Evolutionary conservation across 2,797 vertebrate genomes (phyloP), one percentile per base, ranked within the genome.

Genomic region (Tokudaia tokunoshimensis): DNA sequence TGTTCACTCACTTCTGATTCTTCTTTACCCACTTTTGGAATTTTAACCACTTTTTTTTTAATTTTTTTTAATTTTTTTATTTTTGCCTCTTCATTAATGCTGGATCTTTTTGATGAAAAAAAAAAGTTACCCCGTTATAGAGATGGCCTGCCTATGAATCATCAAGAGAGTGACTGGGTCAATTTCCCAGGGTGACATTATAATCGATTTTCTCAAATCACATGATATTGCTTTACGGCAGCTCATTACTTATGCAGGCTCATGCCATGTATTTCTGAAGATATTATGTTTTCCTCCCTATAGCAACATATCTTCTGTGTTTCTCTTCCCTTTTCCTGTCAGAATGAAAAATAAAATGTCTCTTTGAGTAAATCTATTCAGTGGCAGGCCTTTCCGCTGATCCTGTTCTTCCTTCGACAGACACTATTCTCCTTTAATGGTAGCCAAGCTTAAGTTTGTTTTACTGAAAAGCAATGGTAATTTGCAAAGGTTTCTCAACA

Each of bases 381-480:
- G 59, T 78, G 55, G 2, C 3, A 83, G 41, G 6, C 65, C 76
- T 95, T 93, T 80, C 44, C 67, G n/a, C 55, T 29, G 19, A 4
- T 10, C 17, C 74, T 70, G 20, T 8, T 67, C 24, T 61, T 44
- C 14, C 5, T 19, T 61, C 8, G 29, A 44, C 3, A 61, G 24
- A 41, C n/a, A 44, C 14, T 61, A 8, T 44, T 41, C 17, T 61
- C 22, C 55, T 37, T 76, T 86, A 50, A 19, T 17, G 78, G 29
- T 87, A 4, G 9, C 95, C 75, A 91, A 55, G 78, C 61, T 86
- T 97, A 98, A 95, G 37, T 80, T 2, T n/a, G 47, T 41, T 86
- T 89, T 80, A 92, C 10, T 94, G 29, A 41, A 97, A 90, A 74
- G n/a, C 19, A 94, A 88, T 37, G 89, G 3, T 80, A 84, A 26